Conservation (phyloP, 23 tunicate species). For the Aplidium turbinatum region DNA sequence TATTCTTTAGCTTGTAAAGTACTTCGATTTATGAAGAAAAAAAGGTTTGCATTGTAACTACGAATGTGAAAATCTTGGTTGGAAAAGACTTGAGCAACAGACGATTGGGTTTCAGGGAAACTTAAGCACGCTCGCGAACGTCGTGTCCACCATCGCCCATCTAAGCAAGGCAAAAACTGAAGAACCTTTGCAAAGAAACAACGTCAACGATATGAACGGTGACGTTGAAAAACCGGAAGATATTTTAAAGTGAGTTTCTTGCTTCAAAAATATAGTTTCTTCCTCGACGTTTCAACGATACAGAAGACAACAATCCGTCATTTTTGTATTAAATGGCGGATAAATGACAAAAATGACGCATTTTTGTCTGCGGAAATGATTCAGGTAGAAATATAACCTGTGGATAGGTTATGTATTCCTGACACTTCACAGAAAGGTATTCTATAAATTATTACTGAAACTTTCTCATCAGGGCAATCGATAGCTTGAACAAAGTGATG, state of each 20-base stretch:
- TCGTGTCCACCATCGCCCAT: conserved; percentile 79
- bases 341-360: background rate
- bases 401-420: too few species aligned
- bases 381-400: too few species aligned
- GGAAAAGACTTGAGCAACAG: too few species aligned
- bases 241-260: conserved; percentile 9
- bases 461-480: conserved; percentile 51
- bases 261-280: too few species aligned
- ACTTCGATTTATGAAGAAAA: too few species aligned
- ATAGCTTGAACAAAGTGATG: conserved; percentile 38
- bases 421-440: too few species aligned
- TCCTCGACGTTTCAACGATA: too few species aligned
- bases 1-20: too few species aligned
- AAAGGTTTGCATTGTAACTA: too few species aligned
- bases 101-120: conserved; percentile 76
- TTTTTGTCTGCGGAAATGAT: background rate
- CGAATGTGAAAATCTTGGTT: too few species aligned
- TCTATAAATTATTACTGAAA: background rate
- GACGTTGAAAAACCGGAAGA: conserved; percentile 23
- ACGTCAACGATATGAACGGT: conserved; percentile 10
- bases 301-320: too few species aligned
- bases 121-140: conserved; percentile 81
- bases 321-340: too few species aligned
- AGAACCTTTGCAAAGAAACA: background rate
- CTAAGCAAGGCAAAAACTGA: conserved; percentile 21